Evolutionary conservation across 2,888 invertebrate species (phyloP).

Genomic region (Timema podura): DNA sequence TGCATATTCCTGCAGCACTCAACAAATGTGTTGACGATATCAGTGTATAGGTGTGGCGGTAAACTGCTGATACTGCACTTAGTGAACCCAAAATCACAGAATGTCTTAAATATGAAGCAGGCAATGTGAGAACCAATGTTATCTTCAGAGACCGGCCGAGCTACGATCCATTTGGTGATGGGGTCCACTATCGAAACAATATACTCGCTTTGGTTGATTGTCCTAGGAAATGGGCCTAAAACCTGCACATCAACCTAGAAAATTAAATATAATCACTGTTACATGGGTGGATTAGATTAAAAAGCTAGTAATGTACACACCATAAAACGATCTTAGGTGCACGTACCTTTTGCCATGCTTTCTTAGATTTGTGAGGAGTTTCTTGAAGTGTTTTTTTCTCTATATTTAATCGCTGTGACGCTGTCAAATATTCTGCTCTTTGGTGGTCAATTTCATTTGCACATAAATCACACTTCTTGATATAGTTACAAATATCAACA

Average conservation of each 20-base stretch:
- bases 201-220: constrained; percentile 31
- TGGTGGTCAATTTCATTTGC: constrained; percentile 23
- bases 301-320: too few species aligned
- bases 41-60: constrained; percentile 13
- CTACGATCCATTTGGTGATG: constrained; percentile 35
- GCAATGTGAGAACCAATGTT: constrained; percentile 31
- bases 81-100: constrained; percentile 36
- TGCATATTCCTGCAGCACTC: not conserved
- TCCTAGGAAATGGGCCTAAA: constrained; percentile 34
- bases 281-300: too few species aligned
- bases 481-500: constrained; percentile 35
- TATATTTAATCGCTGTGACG: too few species aligned
- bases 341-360: constrained; percentile 23
- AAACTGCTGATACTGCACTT: constrained; percentile 32
- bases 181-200: constrained; percentile 35
- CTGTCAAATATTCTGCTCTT: too few species aligned
- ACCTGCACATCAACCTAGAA: constrained; percentile 34
- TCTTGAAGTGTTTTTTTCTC: too few species aligned
- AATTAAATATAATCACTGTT: not conserved
- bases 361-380: too few species aligned
- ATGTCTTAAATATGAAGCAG: constrained; percentile 34
- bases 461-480: constrained; percentile 35
- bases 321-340: too few species aligned
- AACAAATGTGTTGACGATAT: not conserved
- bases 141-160: constrained; percentile 29